Evolutionary conservation across 2,113 vertebrate species (phyloP), one percentile per base, ranked within the genome.

Genomic region (Eubucco bourcierii): DNA sequence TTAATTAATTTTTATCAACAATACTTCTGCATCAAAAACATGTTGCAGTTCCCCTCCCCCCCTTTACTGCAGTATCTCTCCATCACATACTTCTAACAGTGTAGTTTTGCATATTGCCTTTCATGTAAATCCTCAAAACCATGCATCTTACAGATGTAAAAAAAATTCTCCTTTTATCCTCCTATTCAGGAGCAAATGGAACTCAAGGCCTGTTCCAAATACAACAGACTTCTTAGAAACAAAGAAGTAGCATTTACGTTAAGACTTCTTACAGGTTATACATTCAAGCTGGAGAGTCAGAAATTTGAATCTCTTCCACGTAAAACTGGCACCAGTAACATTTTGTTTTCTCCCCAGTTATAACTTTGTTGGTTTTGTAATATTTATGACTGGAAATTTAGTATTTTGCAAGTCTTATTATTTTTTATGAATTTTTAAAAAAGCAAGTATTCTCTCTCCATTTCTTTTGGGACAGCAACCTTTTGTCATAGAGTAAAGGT

Each of bases 31-130:
- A 79, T n/a, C 31, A 80, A 80, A 82, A 67, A 0, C 13, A 68
- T 2, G 9, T 1, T 29, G 39, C 15, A 21, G 17, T 50, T 24
- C 19, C 3, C 8, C 18, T 21, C 3, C 29, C 3, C 1, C 6
- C 15, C 47, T 23, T 50, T 23, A 50, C 47, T 23, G 47, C 12
- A 25, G 12, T 52, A 13, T 50, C 47, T 50, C 47, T 50, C 21
- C 50, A 76, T 53, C 63, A 27, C 12, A 56, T 7, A 5, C 15
- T 39, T 90, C 52, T 10, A 82, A 70, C 18, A 61, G 28, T 24
- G 15, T 6, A 46, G 27, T 44, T 84, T 41, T 58, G 37, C 41
- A 53, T 37, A 31, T 41, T 67, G 53, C 15, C 12, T 72, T 70
- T 58, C 53, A 67, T 4, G 3, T 37, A 17, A 31, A 44, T 50